These are phyloP conservation scores for Patiria pectinifera DNA, from an alignment of 53 echinoderm and acorn worm genomes.

Conservation along the genomic window DNA sequence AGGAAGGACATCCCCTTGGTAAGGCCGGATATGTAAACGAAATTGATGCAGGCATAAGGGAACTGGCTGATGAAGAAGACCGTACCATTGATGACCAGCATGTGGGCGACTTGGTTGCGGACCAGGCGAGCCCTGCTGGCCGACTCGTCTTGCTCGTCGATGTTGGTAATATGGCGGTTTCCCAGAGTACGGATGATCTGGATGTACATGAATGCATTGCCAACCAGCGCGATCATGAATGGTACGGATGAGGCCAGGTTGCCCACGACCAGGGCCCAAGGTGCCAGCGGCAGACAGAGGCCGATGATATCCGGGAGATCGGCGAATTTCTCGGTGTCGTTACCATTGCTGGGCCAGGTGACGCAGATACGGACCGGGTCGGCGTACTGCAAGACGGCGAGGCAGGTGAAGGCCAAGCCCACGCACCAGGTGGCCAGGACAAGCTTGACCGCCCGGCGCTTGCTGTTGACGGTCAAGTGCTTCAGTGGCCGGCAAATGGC, in stretches of 20 bases:
- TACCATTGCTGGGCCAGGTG: slow-evolving; percentile 43
- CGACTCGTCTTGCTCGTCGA: too few relatives aligned
- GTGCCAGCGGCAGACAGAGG: slow-evolving; percentile 49
- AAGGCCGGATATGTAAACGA: slow-evolving; percentile 20
- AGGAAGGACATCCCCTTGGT: slow-evolving; percentile 9
- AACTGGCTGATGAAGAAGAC: slow-evolving; percentile 53
- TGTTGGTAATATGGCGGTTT: neutral
- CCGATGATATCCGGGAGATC: slow-evolving; percentile 44
- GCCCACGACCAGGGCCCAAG: slow-evolving; percentile 44
- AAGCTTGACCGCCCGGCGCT: slow-evolving; percentile 25
- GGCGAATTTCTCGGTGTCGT: slow-evolving; percentile 39
- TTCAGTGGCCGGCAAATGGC: slow-evolving; percentile 31
- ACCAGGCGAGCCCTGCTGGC: slow-evolving; percentile 1
- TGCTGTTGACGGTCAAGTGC: slow-evolving; percentile 46
- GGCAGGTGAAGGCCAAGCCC: slow-evolving; percentile 36
- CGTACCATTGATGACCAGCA: slow-evolving; percentile 47
- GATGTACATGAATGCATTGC: slow-evolving; percentile 29
- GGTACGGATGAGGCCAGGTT: slow-evolving; percentile 51
- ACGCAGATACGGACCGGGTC: slow-evolving; percentile 41
- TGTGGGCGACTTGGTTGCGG: slow-evolving; percentile 59
- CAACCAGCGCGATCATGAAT: slow-evolving; percentile 47
- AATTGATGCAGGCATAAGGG: slow-evolving; percentile 44
- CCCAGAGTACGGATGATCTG: slow-evolving; percentile 48
- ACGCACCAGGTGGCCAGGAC: slow-evolving; percentile 44
- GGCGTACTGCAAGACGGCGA: slow-evolving; percentile 50